Evolutionary conservation across 2,888 invertebrate genomes (phyloP), one percentile per base, ranked within the genome.

Genomic region (Griposia aprilina): DNA sequence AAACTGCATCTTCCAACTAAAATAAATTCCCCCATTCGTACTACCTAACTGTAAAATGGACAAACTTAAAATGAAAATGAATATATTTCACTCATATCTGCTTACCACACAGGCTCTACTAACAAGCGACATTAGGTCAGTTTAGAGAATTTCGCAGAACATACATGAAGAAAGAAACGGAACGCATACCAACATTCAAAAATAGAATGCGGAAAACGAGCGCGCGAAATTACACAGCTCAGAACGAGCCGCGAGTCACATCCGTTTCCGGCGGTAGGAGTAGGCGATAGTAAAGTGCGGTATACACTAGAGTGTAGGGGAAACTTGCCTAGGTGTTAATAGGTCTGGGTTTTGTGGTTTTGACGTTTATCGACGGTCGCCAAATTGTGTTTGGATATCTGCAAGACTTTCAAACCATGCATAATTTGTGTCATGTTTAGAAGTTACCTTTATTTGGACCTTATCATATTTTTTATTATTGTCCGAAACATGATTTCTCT

Each of bases 181-280:
- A 86, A 86, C 84, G 78, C 85, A 82, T 76, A 89, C 87, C 87
- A 90, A 90, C 89, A 89, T 91, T 90, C 87, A 90, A 91, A 93
- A 92, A 93, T 91, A 90, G 90, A 93, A 93, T 87, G 83, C 90
- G 91, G 92, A 89, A 91, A 90, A 78, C 81, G 87, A 82, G 88
- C 90, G 92, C 90, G 93, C 91, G 91, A 92, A 93, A 93, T 93
- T 93, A 93, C 93, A 92, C 91, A 91, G 91, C 91, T 92, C 91
- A 90, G 90, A 89, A 90, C 88, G 89, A 90, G 88, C 89, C 87
- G 89, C 91, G 84, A 86, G 82, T 91, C 91, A 90, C 92, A 89
- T 92, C 93, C 92, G 91, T 80, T 91, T 92, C 92, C 92, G 83
- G 90, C 74, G 70, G 80, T 81, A 85, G 87, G 87, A 91, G 86